Percentiles rank a stretch among this genome's conserved stretches.
Conservation (phyloP, 2,797 vertebrate genomes). For the Hypotaenidia philippensis region DNA sequence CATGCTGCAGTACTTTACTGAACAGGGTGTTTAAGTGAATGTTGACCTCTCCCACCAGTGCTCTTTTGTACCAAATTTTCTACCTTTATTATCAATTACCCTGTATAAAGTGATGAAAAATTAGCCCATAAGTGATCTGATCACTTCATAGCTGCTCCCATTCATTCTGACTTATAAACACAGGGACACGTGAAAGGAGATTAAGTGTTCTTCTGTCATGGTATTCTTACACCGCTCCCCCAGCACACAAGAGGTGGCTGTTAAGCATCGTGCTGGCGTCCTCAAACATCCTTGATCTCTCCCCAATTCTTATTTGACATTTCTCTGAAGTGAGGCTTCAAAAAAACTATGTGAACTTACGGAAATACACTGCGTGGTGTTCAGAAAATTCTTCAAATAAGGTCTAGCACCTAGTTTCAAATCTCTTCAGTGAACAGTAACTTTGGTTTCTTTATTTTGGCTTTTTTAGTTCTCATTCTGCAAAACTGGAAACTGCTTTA, state of each 20-base stretch:
- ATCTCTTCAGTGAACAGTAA: background rate
- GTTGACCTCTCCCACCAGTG: background rate
- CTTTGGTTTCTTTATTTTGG: background rate
- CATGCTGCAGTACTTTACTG: background rate
- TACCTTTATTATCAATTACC: background rate
- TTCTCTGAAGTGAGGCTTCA: background rate
- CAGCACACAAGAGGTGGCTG: fast-evolving
- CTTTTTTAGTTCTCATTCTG: background rate
- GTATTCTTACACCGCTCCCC: fast-evolving
- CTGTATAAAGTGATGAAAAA: background rate
- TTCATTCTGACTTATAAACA: background rate
- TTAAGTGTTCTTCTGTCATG: background rate
- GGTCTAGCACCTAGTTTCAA: background rate
- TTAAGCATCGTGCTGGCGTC: background rate
- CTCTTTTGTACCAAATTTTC: background rate
- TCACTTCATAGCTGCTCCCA: background rate
- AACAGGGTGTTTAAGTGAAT: background rate
- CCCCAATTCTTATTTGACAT: background rate
- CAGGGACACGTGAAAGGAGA: background rate
- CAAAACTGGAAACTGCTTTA: background rate
- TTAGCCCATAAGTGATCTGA: background rate
- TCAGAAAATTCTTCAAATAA: background rate
- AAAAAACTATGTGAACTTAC: background rate
- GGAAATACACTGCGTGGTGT: background rate
- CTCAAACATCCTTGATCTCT: background rate